These are phyloP conservation scores for Raja brachyura DNA, from an alignment of 2,113 vertebrate species.

Conservation along the genomic window DNA sequence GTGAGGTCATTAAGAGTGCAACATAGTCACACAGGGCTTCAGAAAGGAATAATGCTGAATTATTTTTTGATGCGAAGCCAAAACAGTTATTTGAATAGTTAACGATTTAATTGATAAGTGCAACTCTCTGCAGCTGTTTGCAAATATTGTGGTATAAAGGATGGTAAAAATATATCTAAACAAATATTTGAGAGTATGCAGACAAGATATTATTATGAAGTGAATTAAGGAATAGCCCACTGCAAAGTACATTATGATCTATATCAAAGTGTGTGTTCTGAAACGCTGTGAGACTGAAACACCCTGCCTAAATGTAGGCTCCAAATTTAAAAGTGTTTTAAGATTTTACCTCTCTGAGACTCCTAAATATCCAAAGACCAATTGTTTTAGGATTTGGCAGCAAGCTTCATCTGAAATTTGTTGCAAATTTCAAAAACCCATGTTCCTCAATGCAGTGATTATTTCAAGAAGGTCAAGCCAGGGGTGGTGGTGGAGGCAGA, in stretches of 20 bases:
- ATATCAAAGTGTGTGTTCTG: too few relatives aligned
- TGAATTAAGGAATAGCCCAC: neutral
- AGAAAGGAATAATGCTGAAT: neutral
- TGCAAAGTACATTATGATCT: neutral
- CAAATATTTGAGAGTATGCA: neutral
- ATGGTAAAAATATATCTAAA: neutral
- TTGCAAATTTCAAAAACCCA: neutral
- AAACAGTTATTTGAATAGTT: neutral
- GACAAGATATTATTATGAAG: neutral
- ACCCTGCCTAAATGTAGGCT: neutral
- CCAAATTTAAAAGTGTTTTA: neutral
- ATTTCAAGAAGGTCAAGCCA: neutral
- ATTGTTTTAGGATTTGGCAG: neutral
- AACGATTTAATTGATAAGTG: neutral
- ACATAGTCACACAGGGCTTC: too few relatives aligned
- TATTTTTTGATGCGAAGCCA: neutral
- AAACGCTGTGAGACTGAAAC: neutral
- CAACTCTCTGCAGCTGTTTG: neutral
- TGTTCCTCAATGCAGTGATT: neutral
- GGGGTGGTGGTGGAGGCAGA: too few relatives aligned
- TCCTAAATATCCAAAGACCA: neutral
- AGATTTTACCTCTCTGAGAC: neutral
- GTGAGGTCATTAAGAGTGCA: neutral
- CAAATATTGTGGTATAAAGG: neutral
- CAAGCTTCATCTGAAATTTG: neutral